phyloP scores from a whole-genome alignment of 2,888 invertebrate genomes.

The Leptinotarsa juncta region DNA sequence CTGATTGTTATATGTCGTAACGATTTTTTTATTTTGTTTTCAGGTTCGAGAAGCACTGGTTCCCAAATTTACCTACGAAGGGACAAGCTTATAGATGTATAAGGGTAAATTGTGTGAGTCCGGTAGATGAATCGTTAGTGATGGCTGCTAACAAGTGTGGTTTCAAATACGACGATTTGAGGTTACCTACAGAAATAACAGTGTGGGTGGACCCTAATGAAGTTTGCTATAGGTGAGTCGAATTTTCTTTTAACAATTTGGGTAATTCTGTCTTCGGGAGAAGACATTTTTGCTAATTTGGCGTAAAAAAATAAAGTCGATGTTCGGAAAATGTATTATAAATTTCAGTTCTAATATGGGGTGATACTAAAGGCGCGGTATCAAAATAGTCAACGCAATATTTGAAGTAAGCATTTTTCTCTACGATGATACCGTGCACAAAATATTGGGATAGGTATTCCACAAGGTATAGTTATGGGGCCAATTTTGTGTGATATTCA shows the following conservation, averaged over 20 bases:
- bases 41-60: conserved; percentile 76
- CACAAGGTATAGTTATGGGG: no score
- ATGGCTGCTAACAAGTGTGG: conserved; percentile 75
- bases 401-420: no score
- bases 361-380: no score
- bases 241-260: not conserved
- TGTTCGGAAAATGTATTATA: no score
- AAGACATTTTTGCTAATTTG: no score
- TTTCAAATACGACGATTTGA: conserved; percentile 70
- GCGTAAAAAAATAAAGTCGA: no score
- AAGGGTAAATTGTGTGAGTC: conserved; percentile 74
- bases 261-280: not conserved
- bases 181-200: conserved; percentile 78
- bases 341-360: no score
- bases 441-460: no score
- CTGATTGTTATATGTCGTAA: not conserved
- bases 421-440: no score
- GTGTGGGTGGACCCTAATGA: conserved; percentile 83
- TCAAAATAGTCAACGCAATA: no score
- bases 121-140: conserved; percentile 76
- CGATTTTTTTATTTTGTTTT: conserved; percentile 36
- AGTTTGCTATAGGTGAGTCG: conserved; percentile 68
- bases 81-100: conserved; percentile 80
- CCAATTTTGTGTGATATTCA: no score
- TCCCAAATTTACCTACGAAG: conserved; percentile 77